Conservation (phyloP, 1,140 invertebrate species). For the Megalonaias nervosa region DNA sequence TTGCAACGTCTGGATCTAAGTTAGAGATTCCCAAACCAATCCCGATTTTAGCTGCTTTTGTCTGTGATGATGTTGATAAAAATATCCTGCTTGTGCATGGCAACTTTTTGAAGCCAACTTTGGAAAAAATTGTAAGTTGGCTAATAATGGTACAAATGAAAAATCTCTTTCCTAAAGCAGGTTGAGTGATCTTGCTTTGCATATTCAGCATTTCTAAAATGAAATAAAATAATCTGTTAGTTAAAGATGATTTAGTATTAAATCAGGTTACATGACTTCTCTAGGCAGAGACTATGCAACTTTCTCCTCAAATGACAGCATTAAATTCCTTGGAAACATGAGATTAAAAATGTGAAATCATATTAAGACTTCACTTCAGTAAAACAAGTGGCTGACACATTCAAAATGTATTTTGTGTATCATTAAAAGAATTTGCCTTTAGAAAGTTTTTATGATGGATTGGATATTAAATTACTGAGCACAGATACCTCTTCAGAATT, state of each 20-base stretch:
- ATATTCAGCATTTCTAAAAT: neutral
- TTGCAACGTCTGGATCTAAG: constrained; percentile 44
- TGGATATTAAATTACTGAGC: too few species aligned
- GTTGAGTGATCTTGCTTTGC: neutral
- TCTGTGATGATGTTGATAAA: constrained; percentile 39
- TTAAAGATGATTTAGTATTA: neutral
- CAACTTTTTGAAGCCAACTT: constrained; percentile 61
- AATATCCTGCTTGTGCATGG: constrained; percentile 62
- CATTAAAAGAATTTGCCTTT: too few species aligned
- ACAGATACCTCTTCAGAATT: too few species aligned
- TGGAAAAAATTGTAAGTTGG: constrained; percentile 67
- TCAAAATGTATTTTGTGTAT: too few species aligned
- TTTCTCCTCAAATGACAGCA: too few species aligned
- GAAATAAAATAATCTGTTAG: neutral
- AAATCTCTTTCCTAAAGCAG: neutral
- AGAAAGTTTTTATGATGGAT: too few species aligned
- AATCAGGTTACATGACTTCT: neutral
- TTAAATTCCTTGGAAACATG: too few species aligned
- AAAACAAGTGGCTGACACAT: too few species aligned
- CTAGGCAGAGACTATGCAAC: neutral
- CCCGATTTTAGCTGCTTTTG: constrained; percentile 53
- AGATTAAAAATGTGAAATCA: too few species aligned
- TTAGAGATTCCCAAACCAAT: constrained; percentile 48
- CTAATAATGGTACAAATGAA: neutral
- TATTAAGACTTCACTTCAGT: too few species aligned